phyloP scores from a whole-genome alignment of 2,797 vertebrate species.

The Numenius phaeopus region DNA sequence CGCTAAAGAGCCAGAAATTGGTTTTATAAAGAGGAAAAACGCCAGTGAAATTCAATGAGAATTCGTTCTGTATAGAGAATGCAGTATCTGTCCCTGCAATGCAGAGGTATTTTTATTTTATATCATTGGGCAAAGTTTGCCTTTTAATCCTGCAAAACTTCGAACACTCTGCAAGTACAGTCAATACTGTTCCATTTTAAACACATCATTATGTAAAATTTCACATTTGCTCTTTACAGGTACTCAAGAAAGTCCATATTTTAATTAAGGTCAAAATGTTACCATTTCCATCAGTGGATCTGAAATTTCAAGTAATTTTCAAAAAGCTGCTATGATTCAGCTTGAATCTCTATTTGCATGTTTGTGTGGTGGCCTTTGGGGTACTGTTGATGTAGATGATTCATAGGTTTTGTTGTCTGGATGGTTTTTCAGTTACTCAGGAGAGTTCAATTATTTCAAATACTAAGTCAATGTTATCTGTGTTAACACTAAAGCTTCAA shows the following conservation, averaged over 20 bases:
- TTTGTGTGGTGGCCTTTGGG: neutral
- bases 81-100: neutral
- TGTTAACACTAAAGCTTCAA: neutral
- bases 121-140: neutral
- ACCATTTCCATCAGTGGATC: neutral
- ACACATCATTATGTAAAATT: neutral
- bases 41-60: neutral
- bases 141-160: neutral
- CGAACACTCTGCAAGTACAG: neutral
- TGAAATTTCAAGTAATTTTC: conserved; percentile 24
- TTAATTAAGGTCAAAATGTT: conserved; percentile 29
- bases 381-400: neutral
- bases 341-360: neutral
- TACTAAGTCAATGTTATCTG: neutral
- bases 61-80: neutral
- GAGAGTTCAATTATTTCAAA: neutral
- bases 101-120: conserved; percentile 6
- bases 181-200: neutral
- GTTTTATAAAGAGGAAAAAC: neutral
- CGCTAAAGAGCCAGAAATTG: neutral
- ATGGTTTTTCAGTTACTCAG: neutral
- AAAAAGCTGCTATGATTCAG: conserved; percentile 8
- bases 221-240: neutral
- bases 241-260: neutral
- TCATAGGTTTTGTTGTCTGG: conserved; percentile 4